These are phyloP conservation scores for Plumapathes pennacea DNA, from an alignment of 92 coral and sea anemone genomes.

Conservation along the genomic window DNA sequence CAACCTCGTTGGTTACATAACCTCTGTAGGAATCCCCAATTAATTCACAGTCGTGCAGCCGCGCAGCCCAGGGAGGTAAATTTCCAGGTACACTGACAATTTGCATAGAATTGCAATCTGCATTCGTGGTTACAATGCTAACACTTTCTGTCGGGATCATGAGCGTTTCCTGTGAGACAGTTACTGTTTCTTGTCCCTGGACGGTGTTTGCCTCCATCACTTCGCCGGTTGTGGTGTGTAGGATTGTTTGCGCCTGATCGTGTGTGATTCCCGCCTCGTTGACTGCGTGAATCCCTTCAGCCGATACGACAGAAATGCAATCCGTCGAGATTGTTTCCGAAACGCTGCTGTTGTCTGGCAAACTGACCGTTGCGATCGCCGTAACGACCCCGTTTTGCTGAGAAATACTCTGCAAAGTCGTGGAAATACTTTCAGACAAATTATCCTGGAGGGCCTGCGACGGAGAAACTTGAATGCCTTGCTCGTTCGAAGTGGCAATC, in stretches of 20 bases:
- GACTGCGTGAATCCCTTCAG: slow-evolving; percentile 28
- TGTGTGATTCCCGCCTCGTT: slow-evolving; percentile 24
- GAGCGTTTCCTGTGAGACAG: slow-evolving; percentile 13
- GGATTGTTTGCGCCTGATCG: slow-evolving; percentile 31
- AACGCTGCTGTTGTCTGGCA: slow-evolving; percentile 58
- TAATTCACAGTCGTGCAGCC: slow-evolving; percentile 88
- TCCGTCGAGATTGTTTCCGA: slow-evolving; percentile 54
- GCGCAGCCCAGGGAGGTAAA: slow-evolving; percentile 94
- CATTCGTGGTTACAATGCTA: slow-evolving; percentile 3
- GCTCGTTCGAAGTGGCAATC: slow-evolving; percentile 57
- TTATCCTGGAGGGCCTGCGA: slow-evolving; percentile 48
- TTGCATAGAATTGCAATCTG: slow-evolving; percentile 11
- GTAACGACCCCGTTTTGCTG: slow-evolving; percentile 52
- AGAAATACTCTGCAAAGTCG: slow-evolving; percentile 38
- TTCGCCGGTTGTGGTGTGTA: slow-evolving; percentile 4
- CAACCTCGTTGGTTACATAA: slow-evolving; percentile 87
- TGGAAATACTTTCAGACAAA: slow-evolving; percentile 12
- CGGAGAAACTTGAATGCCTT: slow-evolving; percentile 61
- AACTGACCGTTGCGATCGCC: slow-evolving; percentile 46
- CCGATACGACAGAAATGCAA: slow-evolving; percentile 70
- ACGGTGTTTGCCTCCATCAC: slow-evolving; percentile 33
- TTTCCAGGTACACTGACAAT: slow-evolving; percentile 42
- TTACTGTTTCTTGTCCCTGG: slow-evolving; percentile 51
- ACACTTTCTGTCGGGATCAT: slow-evolving; percentile 31
- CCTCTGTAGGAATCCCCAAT: slow-evolving; percentile 99